phyloP scores from a whole-genome alignment of 53 echinoderm and acorn worm species.

The Actinopyga echinites region DNA sequence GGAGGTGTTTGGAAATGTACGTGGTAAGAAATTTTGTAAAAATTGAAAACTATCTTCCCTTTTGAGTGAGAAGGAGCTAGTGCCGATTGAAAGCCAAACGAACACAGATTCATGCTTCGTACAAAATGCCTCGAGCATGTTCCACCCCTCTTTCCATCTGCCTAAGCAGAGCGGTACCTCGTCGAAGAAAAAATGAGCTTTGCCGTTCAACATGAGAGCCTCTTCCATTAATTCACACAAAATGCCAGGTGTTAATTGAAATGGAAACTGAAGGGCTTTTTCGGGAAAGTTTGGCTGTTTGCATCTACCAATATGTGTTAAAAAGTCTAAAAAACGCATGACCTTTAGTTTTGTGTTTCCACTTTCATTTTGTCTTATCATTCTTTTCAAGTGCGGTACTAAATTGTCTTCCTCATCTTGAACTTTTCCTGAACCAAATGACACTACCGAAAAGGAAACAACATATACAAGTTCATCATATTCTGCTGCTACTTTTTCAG shows the following conservation, averaged over 20 bases:
- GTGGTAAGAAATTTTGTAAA: not conserved
- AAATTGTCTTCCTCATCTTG: slow-evolving; percentile 15
- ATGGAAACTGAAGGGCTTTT: not conserved
- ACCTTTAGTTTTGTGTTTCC: not conserved
- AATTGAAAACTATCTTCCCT: not conserved
- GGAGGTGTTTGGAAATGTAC: not conserved
- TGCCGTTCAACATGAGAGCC: not conserved
- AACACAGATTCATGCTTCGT: not conserved
- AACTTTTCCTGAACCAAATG: slow-evolving; percentile 10
- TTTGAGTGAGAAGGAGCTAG: not conserved
- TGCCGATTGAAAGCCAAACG: slow-evolving; percentile 7
- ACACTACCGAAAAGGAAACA: slow-evolving; percentile 15
- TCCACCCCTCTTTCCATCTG: not conserved
- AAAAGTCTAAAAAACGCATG: not conserved
- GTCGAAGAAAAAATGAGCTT: slow-evolving; percentile 19
- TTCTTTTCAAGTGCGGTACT: not conserved
- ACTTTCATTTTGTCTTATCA: not conserved
- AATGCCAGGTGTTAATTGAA: slow-evolving; percentile 30
- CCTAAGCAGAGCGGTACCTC: slow-evolving; percentile 13
- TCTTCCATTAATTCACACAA: not conserved
- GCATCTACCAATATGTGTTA: not conserved
- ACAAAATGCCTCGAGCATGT: not conserved
- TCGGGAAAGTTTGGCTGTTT: not conserved
- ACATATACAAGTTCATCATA: not conserved
- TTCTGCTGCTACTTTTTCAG: not conserved